Percentiles rank a stretch among this genome's conserved stretches.
Evolutionary conservation across 2,113 vertebrate genomes (phyloP).

Genomic region (Neogale vison): DNA sequence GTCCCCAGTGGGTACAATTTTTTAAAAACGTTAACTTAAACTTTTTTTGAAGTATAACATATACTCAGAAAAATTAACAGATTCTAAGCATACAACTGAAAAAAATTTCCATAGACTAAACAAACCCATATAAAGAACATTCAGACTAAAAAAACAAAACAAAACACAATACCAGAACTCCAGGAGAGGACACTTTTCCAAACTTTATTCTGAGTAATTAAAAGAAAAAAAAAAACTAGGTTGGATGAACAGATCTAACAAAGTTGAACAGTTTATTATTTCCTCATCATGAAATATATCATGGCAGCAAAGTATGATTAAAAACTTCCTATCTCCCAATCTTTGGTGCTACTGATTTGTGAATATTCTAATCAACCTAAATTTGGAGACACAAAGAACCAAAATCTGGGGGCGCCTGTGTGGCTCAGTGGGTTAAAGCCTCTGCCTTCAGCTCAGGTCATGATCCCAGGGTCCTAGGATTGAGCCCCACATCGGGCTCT

Average conservation of each 20-base stretch:
- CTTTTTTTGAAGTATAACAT: conserved; percentile 9
- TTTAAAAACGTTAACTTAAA: not conserved
- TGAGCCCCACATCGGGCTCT: too few relatives aligned
- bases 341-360: not conserved
- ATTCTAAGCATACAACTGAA: not conserved
- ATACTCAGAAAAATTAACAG: conserved; percentile 33
- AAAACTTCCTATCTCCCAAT: not conserved
- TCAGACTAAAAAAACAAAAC: not conserved
- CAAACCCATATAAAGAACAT: not conserved
- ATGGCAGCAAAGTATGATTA: not conserved
- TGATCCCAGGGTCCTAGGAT: too few relatives aligned
- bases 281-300: not conserved
- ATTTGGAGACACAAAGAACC: not conserved
- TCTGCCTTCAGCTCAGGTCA: too few relatives aligned
- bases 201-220: conserved; percentile 1
- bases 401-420: not conserved
- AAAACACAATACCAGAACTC: not conserved
- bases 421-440: too few relatives aligned
- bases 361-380: not conserved
- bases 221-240: conserved; percentile 21
- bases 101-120: not conserved
- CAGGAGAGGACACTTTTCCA: not conserved
- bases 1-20: not conserved
- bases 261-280: not conserved
- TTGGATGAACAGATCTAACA: conserved; percentile 15